Base-by-base conservation (phyloP, 2,888 invertebrate species). In the Platerodrilus igneus region DNA sequence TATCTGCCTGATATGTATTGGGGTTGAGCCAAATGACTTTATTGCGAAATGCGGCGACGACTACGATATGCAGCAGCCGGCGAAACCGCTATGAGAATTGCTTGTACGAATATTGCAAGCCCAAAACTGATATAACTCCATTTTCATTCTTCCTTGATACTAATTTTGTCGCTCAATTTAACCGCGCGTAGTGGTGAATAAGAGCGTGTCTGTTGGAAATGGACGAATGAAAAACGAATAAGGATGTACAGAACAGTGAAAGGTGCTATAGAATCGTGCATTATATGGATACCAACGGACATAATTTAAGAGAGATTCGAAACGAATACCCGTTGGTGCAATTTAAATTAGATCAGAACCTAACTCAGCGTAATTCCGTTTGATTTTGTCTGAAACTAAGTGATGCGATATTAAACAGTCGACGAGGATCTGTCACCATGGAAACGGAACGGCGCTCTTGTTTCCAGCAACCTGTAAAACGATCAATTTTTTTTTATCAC, bases 361-460 rank as follows among this genome's bases (percentile, higher is more conserved):
- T 45, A 47, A 47, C 50, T 47, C 44, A 37, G 33, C 41, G 41
- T 50, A 47, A 50, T 50, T 47, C 39, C 39, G 47, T 47, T 50
- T 50, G 50, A 50, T 45, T 50, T 50, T 35, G 45, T 38, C 37
- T 45, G 41, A 37, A 45, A 33, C 38, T 36, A 29, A 30, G 36
- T 39, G 47, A 50, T 50, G 46, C 46, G 50, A 48, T 50, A 50
- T 50, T 50, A 50, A 50, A 50, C 46, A 48, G n/a, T n/a, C n/a
- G 50, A 48, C 44, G 48, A 44, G 40, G 46, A 41, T 34, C 40
- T 37, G 48, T 48, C 43, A 45, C 44, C 39, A 50, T 50, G 47
- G 45, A 22, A 39, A 50, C 44, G 39, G 39, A 33, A 33, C 32
- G 29, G 31, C 19, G 26, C 32, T 22, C 32, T 31, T 34, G 29